Percentiles rank a stretch among this genome's conserved stretches.
Evolutionary conservation across 2,888 invertebrate species (phyloP).

Genomic region (Drosophila koepferae): DNA sequence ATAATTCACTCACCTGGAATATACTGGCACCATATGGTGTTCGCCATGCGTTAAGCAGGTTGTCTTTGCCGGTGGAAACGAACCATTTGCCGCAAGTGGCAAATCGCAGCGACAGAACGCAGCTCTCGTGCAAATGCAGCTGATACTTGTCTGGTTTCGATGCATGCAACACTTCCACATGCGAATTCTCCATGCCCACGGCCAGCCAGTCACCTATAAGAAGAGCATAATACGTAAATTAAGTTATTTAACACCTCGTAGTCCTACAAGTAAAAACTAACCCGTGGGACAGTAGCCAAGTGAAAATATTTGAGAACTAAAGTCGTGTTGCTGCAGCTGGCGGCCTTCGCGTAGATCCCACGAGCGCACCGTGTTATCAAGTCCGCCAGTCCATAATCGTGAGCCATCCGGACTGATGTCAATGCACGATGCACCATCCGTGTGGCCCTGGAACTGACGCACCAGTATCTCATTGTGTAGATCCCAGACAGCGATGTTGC

Average conservation of each 20-base stretch:
- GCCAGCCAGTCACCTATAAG: slow-evolving; percentile 95
- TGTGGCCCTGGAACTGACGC: slow-evolving; percentile 97
- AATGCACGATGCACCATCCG: slow-evolving; percentile 98
- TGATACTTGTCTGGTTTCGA: slow-evolving; percentile 98
- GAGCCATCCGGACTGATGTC: slow-evolving; percentile 98
- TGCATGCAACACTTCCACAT: slow-evolving; percentile 96
- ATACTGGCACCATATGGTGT: slow-evolving; percentile 99
- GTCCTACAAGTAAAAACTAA: slow-evolving; percentile 59
- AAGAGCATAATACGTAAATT: not conserved
- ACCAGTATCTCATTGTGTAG: slow-evolving; percentile 95
- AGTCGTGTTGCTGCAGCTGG: slow-evolving; percentile 97
- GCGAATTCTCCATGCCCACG: slow-evolving; percentile 99
- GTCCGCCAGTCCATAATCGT: slow-evolving; percentile 95
- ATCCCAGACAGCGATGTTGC: slow-evolving; percentile 99
- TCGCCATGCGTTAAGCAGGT: slow-evolving; percentile 98
- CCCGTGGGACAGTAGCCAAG: slow-evolving; percentile 96
- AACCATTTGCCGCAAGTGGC: slow-evolving; percentile 99
- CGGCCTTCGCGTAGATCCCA: slow-evolving; percentile 98
- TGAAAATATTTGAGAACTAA: slow-evolving; percentile 95
- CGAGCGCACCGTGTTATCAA: slow-evolving; percentile 98
- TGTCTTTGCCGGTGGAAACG: slow-evolving; percentile 99
- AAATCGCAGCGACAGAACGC: slow-evolving; percentile 97
- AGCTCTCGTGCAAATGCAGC: slow-evolving; percentile 97
- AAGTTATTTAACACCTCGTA: not conserved
- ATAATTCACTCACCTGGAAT: slow-evolving; percentile 92